Evolutionary conservation across 2,113 vertebrate species (phyloP), one percentile per base, ranked within the genome.

Genomic region (Bubo bubo): DNA sequence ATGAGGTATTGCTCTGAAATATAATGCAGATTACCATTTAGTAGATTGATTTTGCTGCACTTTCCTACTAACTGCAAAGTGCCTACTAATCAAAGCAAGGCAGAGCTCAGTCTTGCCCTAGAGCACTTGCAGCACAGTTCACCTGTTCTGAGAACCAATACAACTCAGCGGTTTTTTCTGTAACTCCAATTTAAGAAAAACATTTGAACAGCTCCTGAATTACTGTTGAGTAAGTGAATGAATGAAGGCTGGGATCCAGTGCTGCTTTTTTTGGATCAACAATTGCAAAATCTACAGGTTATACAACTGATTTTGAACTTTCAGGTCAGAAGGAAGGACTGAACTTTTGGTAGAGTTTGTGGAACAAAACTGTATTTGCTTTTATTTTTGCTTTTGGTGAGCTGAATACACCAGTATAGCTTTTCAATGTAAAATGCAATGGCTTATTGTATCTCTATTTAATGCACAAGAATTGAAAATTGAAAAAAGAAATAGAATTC

Each of bases 1-100:
- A 81, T 59, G 90, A 90, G 49, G n/a, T 72, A 75, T 20, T 74
- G 66, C 79, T 85, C n/a, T 75, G 74, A 87, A 92, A 92, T 67
- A 55, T 49, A 26, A 72, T n/a, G 39, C 30, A 68, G 23, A 82
- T 91, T 85, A 47, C 41, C 41, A 23, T 19, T 43, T 23, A 62
- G 34, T 28, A 63, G 32, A 68, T n/a, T 63, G 92, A 94, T 93
- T 93, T 85, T 55, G 14, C 32, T 82, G 22, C 52, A 55, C 52
- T 82, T 75, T 75, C 22, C 53, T 55, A 50, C 37, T 75, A 56
- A 63, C 39, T 85, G 50, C 43, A 59, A 85, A 87, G 52, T 59
- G 23, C 24, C 24, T 67, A 14, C 41, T 83, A 86, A 88, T 72
- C 72, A 91, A 85, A 81, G 70, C 32, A 27, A 87, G 15, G 23